phyloP scores from a whole-genome alignment of 2,113 vertebrate species.

The Pseudorasbora parva region DNA sequence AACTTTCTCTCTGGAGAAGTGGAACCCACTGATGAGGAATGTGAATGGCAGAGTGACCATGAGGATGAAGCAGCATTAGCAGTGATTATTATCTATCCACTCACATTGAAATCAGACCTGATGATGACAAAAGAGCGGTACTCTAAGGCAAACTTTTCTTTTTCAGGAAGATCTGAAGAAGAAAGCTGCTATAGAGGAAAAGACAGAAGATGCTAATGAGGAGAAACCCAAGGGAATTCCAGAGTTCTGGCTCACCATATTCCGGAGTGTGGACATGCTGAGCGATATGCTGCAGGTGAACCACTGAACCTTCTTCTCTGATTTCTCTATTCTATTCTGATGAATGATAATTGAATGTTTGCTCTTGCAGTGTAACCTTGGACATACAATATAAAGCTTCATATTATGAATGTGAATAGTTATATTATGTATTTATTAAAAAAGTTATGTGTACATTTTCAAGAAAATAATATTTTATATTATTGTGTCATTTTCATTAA shows the following conservation, averaged over 20 bases:
- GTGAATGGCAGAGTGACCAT: slow-evolving; percentile 91
- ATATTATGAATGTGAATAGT: not conserved
- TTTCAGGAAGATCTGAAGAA: slow-evolving; percentile 87
- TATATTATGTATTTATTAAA: not conserved
- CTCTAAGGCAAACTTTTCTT: not conserved
- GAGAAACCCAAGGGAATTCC: slow-evolving; percentile 90
- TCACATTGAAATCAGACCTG: not conserved
- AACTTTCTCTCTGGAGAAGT: slow-evolving; percentile 85
- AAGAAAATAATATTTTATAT: too few relatives aligned
- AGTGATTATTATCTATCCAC: slow-evolving; percentile 75
- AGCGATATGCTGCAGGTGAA: slow-evolving; percentile 94
- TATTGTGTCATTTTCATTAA: too few relatives aligned
- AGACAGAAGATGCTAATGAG: slow-evolving; percentile 73
- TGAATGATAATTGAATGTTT: not conserved
- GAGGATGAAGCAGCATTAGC: slow-evolving; percentile 93
- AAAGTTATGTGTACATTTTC: not conserved
- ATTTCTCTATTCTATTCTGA: not conserved
- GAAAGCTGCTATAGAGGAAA: slow-evolving; percentile 86
- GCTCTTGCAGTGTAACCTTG: not conserved
- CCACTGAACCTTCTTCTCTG: not conserved
- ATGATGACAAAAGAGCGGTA: slow-evolving; percentile 9
- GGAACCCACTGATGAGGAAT: slow-evolving; percentile 93
- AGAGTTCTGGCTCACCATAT: slow-evolving; percentile 98
- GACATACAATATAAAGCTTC: not conserved
- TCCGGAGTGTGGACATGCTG: slow-evolving; percentile 96